Percentiles rank a stretch among this genome's conserved stretches.
These are phyloP conservation scores for Cataglyphis rosenhaueri DNA, from an alignment of 2,888 invertebrate species.

Conservation along the genomic window DNA sequence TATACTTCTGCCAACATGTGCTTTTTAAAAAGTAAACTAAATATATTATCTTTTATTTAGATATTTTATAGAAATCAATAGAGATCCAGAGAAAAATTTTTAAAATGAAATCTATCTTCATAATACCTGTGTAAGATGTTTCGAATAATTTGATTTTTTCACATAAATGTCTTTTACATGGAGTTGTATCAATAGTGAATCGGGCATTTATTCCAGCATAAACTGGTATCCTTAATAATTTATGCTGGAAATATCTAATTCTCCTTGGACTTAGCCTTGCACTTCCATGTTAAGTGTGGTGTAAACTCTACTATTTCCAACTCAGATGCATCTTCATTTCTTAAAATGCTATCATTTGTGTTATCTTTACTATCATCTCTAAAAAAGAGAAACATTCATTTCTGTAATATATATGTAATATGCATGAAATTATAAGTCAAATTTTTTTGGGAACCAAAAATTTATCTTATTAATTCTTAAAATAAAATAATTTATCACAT, in stretches of 20 bases:
- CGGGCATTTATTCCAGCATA: neutral
- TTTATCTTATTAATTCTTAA: neutral
- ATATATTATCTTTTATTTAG: neutral
- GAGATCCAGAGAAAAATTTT: neutral
- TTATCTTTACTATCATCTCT: conserved; percentile 10
- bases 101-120: conserved; percentile 21
- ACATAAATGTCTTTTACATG: neutral
- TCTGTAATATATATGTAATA: neutral
- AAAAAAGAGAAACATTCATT: neutral
- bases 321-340: neutral
- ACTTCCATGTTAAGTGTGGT: conserved; percentile 52
- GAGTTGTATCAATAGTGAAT: neutral
- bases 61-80: neutral
- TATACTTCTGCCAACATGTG: neutral
- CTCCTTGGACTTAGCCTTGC: conserved; percentile 23
- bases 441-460: neutral
- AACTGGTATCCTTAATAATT: neutral
- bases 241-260: neutral
- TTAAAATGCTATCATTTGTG: neutral
- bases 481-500: neutral
- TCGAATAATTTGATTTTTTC: conserved; percentile 36
- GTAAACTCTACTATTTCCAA: conserved; percentile 56
- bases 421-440: neutral
- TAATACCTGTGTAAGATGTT: conserved; percentile 27
- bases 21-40: neutral